Base-by-base conservation (phyloP, 1,140 invertebrate genomes). In the Colletes latitarsis region DNA sequence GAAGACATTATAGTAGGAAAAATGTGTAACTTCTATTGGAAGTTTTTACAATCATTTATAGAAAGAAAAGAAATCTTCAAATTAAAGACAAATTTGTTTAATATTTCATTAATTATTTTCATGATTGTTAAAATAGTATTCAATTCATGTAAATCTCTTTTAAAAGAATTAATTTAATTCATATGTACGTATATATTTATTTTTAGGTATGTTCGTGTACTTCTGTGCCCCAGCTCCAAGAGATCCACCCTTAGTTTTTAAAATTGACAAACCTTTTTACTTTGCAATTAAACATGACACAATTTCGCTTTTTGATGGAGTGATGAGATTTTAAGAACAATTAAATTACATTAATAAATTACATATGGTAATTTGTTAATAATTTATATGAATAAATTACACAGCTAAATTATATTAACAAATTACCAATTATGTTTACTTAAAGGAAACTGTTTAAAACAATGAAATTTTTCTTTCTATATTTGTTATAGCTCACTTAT, bases 221-320 rank as follows among this genome's bases (percentile, higher is more conserved):
- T 2, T 0, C 19, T 19, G 5, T 30, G 0, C 3, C 1, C 0
- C 53, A 9, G 3, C 5, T 67, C 17, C 14, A 41, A 10, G 1
- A 62, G 12, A 0, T 2, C 0, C 4, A 30, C 41, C 58, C 1
- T 3, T 53, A 43, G 14, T 66, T 3, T 87, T 87, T 30, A 70
- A 49, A 1, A 71, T 58, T 17, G 84, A 87, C 19, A 79, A 55
- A 69, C 64, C 81, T 15, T 87, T 82, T 43, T 43, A 81, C 30
- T 84, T 41, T 15, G 39, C 6, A 12, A 85, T 85, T 84, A 60
- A 60, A 8, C 15, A 57, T 15, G 49, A 67, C 9, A 15, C 30
- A 60, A 1, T 6, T 1, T 4, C 17, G 17, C 19, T 85, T 1
- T 85, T 85, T 49, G 19, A 17, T 0, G 83, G 78, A 46, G 6